phyloP scores from a whole-genome alignment of 2,888 invertebrate species.

The Ophion ellenae region DNA sequence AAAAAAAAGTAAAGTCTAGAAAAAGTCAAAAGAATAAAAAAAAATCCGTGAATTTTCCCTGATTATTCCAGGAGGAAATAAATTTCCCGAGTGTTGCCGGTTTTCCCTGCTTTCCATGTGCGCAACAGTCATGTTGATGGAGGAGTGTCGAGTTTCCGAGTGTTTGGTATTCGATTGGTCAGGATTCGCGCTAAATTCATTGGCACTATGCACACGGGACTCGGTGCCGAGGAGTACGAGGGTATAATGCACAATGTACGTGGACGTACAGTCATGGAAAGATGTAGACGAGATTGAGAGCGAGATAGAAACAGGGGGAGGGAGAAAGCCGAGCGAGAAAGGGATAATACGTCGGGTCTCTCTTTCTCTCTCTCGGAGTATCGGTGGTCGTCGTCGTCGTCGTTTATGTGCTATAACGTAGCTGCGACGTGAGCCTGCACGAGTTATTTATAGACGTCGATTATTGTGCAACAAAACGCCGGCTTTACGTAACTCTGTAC shows the following conservation, averaged over 20 bases:
- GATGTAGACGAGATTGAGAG: slow-evolving; percentile 71
- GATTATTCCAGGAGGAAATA: too few species aligned
- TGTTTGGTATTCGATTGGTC: background rate
- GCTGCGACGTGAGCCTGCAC: slow-evolving; percentile 71
- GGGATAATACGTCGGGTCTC: background rate
- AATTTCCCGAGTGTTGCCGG: too few species aligned
- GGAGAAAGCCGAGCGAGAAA: background rate
- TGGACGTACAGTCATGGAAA: slow-evolving; percentile 58
- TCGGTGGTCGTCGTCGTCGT: slow-evolving; percentile 12
- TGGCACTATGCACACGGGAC: slow-evolving; percentile 3
- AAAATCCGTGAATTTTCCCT: too few species aligned
- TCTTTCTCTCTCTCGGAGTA: slow-evolving; percentile 13
- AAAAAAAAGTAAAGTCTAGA: too few species aligned
- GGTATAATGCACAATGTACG: background rate
- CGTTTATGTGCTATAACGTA: slow-evolving; percentile 52
- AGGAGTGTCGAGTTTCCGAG: background rate
- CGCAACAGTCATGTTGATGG: too few species aligned
- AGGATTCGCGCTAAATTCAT: slow-evolving; percentile 8
- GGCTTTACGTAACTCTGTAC: slow-evolving; percentile 79
- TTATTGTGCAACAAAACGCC: slow-evolving; percentile 82
- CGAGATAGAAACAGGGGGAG: slow-evolving; percentile 3
- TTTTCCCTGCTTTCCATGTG: too few species aligned
- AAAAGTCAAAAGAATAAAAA: background rate
- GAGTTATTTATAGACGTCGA: slow-evolving; percentile 81
- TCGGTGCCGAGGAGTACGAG: background rate